Percentiles rank a stretch among this genome's conserved stretches.
Conservation (phyloP, 2,888 invertebrate species). For the Stenodema calcarata region DNA sequence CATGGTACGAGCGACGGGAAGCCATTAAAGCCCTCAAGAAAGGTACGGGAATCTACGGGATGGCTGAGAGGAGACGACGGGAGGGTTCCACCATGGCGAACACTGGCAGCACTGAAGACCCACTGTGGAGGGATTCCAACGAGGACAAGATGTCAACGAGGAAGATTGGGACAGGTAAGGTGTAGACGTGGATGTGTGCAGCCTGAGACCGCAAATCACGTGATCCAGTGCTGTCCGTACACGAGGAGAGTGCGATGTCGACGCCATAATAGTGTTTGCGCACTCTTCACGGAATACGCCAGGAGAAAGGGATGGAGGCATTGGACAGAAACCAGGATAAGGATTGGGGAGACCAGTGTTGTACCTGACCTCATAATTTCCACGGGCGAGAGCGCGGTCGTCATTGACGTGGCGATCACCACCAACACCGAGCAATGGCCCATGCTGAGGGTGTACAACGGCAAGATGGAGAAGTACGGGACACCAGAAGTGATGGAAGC, state of each 20-base stretch:
- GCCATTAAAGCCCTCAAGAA: no score
- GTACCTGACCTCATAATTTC: background rate
- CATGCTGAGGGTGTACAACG: background rate
- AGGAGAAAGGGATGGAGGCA: background rate
- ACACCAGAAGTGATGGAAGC: background rate
- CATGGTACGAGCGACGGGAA: no score
- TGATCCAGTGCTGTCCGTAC: slow-evolving; percentile 59
- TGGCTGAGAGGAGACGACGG: no score
- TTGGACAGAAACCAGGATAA: background rate
- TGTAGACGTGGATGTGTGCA: slow-evolving; percentile 59
- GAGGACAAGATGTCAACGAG: no score
- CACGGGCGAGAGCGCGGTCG: background rate
- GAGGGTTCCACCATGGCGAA: no score
- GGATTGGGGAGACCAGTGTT: background rate
- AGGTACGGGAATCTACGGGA: no score
- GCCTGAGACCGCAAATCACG: slow-evolving; percentile 52
- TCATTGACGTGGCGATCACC: background rate
- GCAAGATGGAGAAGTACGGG: background rate
- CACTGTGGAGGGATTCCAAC: no score
- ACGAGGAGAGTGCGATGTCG: slow-evolving; percentile 60
- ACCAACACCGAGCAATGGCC: background rate
- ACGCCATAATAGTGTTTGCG: slow-evolving; percentile 57
- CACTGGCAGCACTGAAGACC: no score
- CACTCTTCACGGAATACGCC: background rate
- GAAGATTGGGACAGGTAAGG: no score